Base-by-base conservation (phyloP, 2,113 vertebrate species). In the Ceratotherium simum region DNA sequence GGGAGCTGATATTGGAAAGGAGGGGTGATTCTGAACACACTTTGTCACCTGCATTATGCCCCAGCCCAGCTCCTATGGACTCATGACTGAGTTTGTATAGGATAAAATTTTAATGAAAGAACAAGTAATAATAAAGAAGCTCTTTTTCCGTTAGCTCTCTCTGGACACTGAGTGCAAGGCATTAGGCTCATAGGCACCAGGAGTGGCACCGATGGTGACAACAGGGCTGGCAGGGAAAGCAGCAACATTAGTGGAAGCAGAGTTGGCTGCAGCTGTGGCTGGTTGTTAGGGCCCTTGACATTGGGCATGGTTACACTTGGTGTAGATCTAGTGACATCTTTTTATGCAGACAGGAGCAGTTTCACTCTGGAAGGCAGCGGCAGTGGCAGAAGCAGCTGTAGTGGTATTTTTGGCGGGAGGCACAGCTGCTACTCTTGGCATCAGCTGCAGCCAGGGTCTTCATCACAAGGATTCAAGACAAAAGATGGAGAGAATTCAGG, bases 401-500 rank as follows among this genome's bases (percentile, higher is more conserved):
- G 13, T 9, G 70, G 39, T 78, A 31, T 48, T 96, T 76, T 33
- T 36, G 90, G 78, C 67, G 23, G 85, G 48, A 64, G 2, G 4
- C 39, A 73, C 89, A 97, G 84, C 72, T 91, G 81, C 65, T 95
- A 11, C 69, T 89, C 27, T 95, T 92, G 91, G 36, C 75, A 58
- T 80, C 25, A 46, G 27, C 33, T 67, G 42, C 75, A 69, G 48
- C 31, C 39, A 90, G 85, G 33, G 58, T 93, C n/a, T 92, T 91
- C 51, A 36, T 80, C 25, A 58, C 51, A 62, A 58, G 48, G 46
- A 87, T 13, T 76, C 36, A 48, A n/a, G 58, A 65, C 69, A 80
- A 93, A 75, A 72, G 39, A 65, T 12, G 31, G 46, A 79, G 16
- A 78, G 33, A 75, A 81, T 65, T 82, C 75, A 69, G 56, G 39